Evolutionary conservation across 2,888 invertebrate species (phyloP).

Genomic region (Cheilosia pagana): DNA sequence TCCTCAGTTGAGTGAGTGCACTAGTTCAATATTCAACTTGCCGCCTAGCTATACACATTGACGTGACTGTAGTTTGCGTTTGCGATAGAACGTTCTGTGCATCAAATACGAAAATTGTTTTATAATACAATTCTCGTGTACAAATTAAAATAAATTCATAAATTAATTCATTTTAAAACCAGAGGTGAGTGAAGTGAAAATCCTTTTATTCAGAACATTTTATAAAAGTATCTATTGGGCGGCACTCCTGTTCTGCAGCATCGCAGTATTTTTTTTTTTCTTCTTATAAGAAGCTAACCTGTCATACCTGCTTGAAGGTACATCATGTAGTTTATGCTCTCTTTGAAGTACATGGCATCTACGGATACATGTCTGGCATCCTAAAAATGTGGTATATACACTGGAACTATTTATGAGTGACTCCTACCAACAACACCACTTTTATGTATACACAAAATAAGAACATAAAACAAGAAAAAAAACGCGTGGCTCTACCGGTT

Average conservation of each 20-base stretch:
- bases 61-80: conserved; percentile 9
- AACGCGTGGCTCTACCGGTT: neutral
- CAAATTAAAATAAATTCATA: conserved; percentile 6
- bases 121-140: conserved; percentile 3
- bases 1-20: conserved; percentile 39
- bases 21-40: conserved; percentile 24
- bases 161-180: neutral
- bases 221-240: too few relatives aligned
- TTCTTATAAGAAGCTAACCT: neutral
- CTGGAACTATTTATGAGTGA: neutral
- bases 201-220: neutral
- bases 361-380: neutral
- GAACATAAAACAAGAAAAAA: neutral
- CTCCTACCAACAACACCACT: neutral
- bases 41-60: conserved; percentile 30
- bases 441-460: neutral
- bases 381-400: neutral
- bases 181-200: conserved; percentile 14
- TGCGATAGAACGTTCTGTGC: conserved; percentile 18
- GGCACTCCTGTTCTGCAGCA: too few relatives aligned
- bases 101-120: neutral
- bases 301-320: neutral
- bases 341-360: neutral
- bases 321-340: neutral
- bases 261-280: neutral